Evolutionary conservation across 2,113 vertebrate genomes (phyloP).

Genomic region (Rhinopomastus cyanomelas): DNA sequence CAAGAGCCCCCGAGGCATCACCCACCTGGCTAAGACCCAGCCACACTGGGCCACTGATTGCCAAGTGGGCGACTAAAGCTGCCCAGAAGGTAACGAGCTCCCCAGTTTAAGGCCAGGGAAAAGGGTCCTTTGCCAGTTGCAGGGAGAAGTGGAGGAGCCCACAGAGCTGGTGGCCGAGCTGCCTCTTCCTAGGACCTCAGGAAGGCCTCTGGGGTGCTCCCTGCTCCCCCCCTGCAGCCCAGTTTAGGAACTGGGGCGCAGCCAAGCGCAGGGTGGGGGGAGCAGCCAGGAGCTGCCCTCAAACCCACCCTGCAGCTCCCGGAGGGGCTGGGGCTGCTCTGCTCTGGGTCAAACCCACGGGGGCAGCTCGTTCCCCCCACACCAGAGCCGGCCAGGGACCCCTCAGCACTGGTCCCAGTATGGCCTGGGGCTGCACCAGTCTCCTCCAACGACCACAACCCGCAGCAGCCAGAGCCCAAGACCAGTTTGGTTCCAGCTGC

Average conservation of each 20-base stretch:
- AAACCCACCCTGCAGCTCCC: too few relatives aligned
- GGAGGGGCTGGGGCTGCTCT: too few relatives aligned
- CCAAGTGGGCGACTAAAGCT: background rate
- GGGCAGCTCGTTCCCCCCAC: background rate
- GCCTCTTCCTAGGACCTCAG: too few relatives aligned
- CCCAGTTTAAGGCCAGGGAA: background rate
- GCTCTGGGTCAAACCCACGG: too few relatives aligned
- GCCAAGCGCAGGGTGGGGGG: too few relatives aligned
- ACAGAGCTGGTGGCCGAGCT: rapidly evolving
- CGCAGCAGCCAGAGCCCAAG: background rate
- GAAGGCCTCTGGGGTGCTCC: too few relatives aligned
- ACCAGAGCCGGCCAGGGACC: background rate
- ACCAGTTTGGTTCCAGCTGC: background rate
- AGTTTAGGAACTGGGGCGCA: too few relatives aligned
- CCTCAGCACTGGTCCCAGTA: background rate
- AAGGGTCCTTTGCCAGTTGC: background rate
- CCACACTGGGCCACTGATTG: constrained; percentile 24
- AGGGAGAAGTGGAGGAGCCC: too few relatives aligned
- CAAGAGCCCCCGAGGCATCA: background rate
- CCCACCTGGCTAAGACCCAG: background rate
- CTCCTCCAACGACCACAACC: background rate
- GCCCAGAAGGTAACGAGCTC: background rate
- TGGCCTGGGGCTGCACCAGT: background rate
- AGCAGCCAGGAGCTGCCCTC: too few relatives aligned
- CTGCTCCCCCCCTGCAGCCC: too few relatives aligned